phyloP scores from a whole-genome alignment of 30 jellyfish, hydroid and myxozoan genomes.

The Rhopilema esculentum region DNA sequence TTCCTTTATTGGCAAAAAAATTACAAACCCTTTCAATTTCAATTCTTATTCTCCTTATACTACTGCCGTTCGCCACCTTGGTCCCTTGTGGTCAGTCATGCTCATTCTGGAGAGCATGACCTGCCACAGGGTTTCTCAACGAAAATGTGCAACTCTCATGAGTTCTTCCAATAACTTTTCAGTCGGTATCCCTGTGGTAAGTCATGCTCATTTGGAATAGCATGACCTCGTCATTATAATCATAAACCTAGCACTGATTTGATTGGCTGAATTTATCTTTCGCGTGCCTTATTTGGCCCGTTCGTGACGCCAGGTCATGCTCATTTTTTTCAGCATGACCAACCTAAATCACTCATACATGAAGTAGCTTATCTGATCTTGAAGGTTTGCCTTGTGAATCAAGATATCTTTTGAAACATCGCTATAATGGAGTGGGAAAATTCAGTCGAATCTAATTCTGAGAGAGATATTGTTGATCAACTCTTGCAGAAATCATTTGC shows the following conservation, averaged over 20 bases:
- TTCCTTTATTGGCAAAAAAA: neutral
- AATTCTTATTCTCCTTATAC: neutral
- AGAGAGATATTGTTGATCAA: constrained; percentile 35
- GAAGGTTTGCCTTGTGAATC: neutral
- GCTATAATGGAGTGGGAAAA: neutral
- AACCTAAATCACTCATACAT: no score
- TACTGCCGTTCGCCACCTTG: neutral
- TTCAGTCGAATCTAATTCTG: no score
- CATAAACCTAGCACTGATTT: neutral
- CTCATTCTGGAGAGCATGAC: neutral
- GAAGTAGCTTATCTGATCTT: no score
- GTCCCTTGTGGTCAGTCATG: neutral
- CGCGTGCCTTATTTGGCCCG: neutral
- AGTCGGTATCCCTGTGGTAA: neutral
- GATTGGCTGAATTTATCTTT: neutral
- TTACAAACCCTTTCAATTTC: neutral
- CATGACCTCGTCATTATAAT: neutral
- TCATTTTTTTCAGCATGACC: no score
- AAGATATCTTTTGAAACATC: neutral
- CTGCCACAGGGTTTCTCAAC: neutral
- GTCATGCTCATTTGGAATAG: neutral
- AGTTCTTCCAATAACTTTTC: no score
- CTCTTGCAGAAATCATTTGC: constrained; percentile 19
- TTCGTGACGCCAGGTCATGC: no score
- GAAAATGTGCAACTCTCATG: neutral